Percentiles rank a stretch among this genome's conserved stretches.
Evolutionary conservation across 2,797 vertebrate genomes (phyloP).

Genomic region (Oreonectes daqikongensis): DNA sequence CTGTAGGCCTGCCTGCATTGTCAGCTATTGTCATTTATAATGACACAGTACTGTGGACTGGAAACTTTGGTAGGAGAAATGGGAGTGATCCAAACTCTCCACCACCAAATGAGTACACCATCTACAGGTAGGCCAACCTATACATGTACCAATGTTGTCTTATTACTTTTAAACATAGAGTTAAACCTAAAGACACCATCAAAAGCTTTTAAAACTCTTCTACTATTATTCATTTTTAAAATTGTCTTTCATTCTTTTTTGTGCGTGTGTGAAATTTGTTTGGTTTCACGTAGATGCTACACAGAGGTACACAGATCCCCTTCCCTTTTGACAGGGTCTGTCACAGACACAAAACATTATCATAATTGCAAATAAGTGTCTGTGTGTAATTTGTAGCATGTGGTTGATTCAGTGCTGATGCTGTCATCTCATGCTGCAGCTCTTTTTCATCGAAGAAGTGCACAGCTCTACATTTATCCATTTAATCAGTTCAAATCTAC

Average conservation of each 20-base stretch:
- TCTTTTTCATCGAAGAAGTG: conserved; percentile 3
- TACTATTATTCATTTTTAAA: too few species aligned
- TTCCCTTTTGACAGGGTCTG: not conserved
- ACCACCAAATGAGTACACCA: conserved; percentile 89
- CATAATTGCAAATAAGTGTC: conserved; percentile 6
- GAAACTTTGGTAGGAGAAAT: conserved; percentile 92
- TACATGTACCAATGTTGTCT: not conserved
- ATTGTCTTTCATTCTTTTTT: too few species aligned
- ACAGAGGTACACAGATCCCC: not conserved
- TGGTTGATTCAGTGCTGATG: conserved; percentile 12
- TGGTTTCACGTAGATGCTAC: too few species aligned
- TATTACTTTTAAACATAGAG: too few species aligned
- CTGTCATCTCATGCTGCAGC: not conserved
- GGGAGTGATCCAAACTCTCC: conserved; percentile 80
- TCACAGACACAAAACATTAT: not conserved
- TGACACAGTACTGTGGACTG: conserved; percentile 93
- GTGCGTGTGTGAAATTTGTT: too few species aligned
- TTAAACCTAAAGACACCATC: not conserved
- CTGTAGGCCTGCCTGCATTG: conserved; percentile 82
- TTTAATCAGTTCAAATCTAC: conserved; percentile 11
- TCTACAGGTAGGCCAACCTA: conserved; percentile 85
- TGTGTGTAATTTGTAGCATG: not conserved
- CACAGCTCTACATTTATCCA: conserved; percentile 13
- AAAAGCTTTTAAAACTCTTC: not conserved
- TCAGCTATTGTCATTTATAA: conserved; percentile 91